These are phyloP conservation scores for Astyanax mexicanus DNA, from an alignment of 2,797 vertebrate genomes.

Conservation along the genomic window DNA sequence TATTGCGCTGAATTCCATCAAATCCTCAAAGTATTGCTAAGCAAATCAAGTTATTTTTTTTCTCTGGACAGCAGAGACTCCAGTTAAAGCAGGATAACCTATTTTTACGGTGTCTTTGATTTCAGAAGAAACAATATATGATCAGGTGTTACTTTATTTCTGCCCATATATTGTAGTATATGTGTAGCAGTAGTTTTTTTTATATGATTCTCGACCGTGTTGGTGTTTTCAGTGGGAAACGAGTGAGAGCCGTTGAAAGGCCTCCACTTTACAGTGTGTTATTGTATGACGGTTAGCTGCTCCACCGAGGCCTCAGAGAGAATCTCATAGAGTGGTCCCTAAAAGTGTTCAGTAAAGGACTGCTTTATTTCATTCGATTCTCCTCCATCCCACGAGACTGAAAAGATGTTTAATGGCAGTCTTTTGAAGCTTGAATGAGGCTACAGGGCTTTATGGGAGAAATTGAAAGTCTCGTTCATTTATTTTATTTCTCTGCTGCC, in stretches of 20 bases:
- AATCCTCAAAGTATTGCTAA: no score
- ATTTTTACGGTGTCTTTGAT: no score
- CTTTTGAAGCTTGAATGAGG: conserved; percentile 41
- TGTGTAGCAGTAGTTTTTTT: background rate
- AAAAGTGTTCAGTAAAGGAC: conserved; percentile 34
- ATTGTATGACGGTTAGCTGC: conserved; percentile 33
- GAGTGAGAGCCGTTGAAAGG: background rate
- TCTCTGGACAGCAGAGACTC: no score
- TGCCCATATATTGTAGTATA: no score
- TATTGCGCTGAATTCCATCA: no score
- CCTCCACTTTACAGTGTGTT: background rate
- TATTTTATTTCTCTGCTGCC: conserved; percentile 40
- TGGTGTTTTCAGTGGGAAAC: background rate
- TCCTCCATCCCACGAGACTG: background rate
- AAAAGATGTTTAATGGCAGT: conserved; percentile 46
- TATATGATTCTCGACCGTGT: background rate
- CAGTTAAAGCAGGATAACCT: no score
- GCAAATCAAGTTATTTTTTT: no score
- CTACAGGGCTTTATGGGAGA: conserved; percentile 43
- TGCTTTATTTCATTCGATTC: conserved; percentile 37
- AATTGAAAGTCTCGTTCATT: conserved; percentile 44
- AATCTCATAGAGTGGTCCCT: conserved; percentile 20
- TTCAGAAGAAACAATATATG: no score
- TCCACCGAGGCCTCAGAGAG: conserved; percentile 1
- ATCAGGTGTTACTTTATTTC: no score